Base-by-base conservation (phyloP, 2,888 invertebrate genomes). In the Tetragnatha montana region DNA sequence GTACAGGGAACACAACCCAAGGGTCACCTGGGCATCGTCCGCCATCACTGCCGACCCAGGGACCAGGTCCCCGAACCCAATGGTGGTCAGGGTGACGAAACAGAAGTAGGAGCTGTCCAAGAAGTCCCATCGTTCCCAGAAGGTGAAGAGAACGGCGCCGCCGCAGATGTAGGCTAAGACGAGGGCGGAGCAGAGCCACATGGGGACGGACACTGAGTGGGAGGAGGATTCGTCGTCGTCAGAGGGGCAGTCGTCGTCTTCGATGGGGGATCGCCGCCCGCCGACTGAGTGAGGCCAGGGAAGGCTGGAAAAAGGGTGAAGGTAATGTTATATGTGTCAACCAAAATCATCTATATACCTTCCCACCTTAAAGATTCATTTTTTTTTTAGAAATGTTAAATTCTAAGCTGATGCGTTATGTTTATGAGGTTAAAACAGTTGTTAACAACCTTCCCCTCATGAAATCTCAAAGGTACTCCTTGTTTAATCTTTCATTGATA, bases 51-150 rank as follows among this genome's bases (percentile, higher is more conserved):
- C 95, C 93, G 96, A 96, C 0, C 97, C 97, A 0, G 98, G 98
- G 12, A 98, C 98, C 92, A 97, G 96, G 93, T 98, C 98, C 0
- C 98, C 98, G 92, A 98, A 98, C n/a, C 98, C 98, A 90, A 98
- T 98, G 4, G 98, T 98, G 22, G 98, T 98, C 91, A 98, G 95
- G 0, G 98, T 98, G 92, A 98, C 97, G 94, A 98, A 98, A 94
- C 98, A 98, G 94, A 98, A 98, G 94, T 98, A 98, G 0, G 97
- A 97, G 0, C 97, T 96, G 93, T 98, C 97, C 91, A 97, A 94
- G 93, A 96, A 96, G 0, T 95, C 95, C 98, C 98, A 98, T 47
- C 95, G 94, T 94, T 98, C 98, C 97, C 97, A 97, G 79, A 95
- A 95, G 92, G 95, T 95, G 94, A 98, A 98, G 12, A 98, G 95